Base-by-base conservation (phyloP, 2,113 vertebrate genomes). In the Xiphophorus maculatus region DNA sequence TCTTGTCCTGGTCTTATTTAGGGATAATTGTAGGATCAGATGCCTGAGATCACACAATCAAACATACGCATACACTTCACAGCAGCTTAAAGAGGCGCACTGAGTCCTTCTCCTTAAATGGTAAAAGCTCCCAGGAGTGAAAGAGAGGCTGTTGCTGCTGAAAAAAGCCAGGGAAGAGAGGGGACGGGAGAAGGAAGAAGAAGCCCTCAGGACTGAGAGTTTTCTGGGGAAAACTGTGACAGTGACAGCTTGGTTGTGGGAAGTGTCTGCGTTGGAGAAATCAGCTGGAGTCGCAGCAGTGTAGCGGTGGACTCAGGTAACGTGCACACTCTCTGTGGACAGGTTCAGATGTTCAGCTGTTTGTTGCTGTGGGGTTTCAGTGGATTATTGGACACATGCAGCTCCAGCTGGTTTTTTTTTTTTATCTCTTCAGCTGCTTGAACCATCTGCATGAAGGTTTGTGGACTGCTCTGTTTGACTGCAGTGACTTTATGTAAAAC, bases 61-160 rank as follows among this genome's bases (percentile, higher is more conserved):
- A 76, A 85, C 72, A 79, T 54, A 77, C 64, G 83, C 76, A 66
- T 80, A 37, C 69, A 79, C 75, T 81, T 80, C 94, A 92, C 94
- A 94, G 94, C 91, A 66, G 93, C 90, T 92, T 93, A 93, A 90
- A 86, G 93, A 96, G 94, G 95, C 95, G 95, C 94, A 95, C 96
- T 95, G 95, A 98, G 94, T 94, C 90, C 94, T 97, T 99, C 96
- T 97, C 98, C 98, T 98, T 99, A 99, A 98, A 99, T 99, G 98
- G 98, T 99, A 97, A 99, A 98, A 99, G 97, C 97, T 98, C 97
- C 97, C 96, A 96, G 95, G 96, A 98, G 97, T 97, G 96, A 94
- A 95, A 95, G 94, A 94, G 96, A 96, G 96, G 96, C 95, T 96
- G 96, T 94, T 96, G 96, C 94, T 95, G 95, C 89, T 93, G 93